Evolutionary conservation across 1,140 invertebrate species (phyloP), one percentile per base, ranked within the genome.

Genomic region (Atta colombica): DNA sequence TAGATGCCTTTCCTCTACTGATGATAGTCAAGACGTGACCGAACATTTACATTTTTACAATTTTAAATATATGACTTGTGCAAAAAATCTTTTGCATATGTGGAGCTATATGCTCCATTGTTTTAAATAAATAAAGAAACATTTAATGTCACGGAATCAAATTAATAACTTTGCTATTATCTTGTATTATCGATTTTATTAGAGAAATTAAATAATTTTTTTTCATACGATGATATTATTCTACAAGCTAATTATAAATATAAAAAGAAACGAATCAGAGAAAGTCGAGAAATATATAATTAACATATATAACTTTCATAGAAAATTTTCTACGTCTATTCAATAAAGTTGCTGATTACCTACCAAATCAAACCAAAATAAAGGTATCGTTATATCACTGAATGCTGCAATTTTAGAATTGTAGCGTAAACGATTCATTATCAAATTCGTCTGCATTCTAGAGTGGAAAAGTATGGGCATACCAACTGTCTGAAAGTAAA

Each of bases 301-400:
- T 25, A 3, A 14, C 21, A 21, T 10, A 63, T 16, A 21, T 49
- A 60, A 3, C 12, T 72, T 84, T 61, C 39, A 18, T 28, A 75
- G 7, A 31, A 53, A 5, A 21, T 51, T 81, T 80, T 71, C 4
- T 21, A 28, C 7, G 58, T 39, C 8, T n/a, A 6, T 31, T 45
- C 39, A 55, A 35, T 6, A 45, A 16, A 28, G 77, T 21, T 51
- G 63, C 6, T 25, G 16, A 45, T 51, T 85, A 94, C 95, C 96
- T 93, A 97, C 96, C 91, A 97, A 93, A 93, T 97, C 96, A 0
- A 96, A 93, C 96, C 97, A 97, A 5, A 97, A 96, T 16, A 97
- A 92, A 0, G 97, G 97, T 49, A 98, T 65, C 0, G 96, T 95
- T 31, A 97, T 91, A 71, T 96, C 94, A 87, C 97, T 96, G 90